A percentile compares a stretch with the other conserved stretches of the same genome.
Conservation (phyloP, 2,113 vertebrate species). For the Cricetomys ansorgei region DNA sequence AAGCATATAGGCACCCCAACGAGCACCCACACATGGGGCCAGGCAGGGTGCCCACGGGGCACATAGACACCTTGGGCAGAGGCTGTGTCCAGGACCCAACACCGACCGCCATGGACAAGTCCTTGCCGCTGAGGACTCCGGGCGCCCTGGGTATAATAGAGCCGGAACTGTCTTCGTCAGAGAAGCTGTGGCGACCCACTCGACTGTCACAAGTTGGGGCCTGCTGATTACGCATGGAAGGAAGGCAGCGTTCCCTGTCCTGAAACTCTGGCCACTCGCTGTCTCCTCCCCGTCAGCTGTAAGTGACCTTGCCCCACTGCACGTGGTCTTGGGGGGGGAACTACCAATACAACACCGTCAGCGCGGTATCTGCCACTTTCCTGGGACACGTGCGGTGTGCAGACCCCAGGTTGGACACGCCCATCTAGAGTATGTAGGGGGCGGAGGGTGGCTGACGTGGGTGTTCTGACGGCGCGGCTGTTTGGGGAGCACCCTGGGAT, state of each 20-base stretch:
- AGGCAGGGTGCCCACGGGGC: not conserved
- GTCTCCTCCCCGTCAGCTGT: not conserved
- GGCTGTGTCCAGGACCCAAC: not conserved
- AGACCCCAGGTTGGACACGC: not conserved
- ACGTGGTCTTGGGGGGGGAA: not conserved
- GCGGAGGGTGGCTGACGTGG: not conserved
- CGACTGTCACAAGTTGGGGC: no score
- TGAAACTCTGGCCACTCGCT: not conserved
- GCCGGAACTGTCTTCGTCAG: not conserved
- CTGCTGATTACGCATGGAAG: not conserved
- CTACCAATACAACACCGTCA: not conserved
- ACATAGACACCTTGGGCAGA: not conserved
- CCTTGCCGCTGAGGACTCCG: not conserved
- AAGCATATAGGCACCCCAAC: not conserved
- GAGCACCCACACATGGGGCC: not conserved
- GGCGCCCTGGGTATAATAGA: not conserved
- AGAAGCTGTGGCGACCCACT: not conserved
- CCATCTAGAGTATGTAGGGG: not conserved
- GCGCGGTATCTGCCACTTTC: not conserved
- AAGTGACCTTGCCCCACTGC: not conserved
- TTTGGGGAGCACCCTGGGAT: no score
- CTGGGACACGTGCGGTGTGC: not conserved
- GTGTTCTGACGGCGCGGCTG: not conserved
- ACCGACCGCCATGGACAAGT: not conserved
- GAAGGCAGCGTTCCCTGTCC: not conserved